Base-by-base conservation (phyloP, 1,140 invertebrate genomes). In the Drosophila leontia region DNA sequence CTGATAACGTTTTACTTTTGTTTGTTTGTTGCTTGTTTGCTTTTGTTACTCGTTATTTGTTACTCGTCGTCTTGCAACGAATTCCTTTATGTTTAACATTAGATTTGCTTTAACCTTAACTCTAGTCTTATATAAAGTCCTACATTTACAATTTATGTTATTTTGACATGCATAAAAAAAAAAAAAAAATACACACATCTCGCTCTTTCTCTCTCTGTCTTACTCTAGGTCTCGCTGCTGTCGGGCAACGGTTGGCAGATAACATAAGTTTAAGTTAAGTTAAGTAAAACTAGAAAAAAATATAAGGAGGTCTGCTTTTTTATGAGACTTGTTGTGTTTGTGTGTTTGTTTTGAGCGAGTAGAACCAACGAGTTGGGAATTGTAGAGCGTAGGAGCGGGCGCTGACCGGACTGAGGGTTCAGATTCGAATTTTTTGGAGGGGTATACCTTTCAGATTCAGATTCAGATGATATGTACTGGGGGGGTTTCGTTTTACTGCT, bases 1-100 rank as follows among this genome's bases (percentile, higher is more conserved):
- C 83, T 87, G 83, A 87, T 86, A 86, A 86, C 82, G 87, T 91
- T 91, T 80, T 90, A 80, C 71, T 85, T 90, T 90, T 88, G 77
- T 83, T 65, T 80, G 82, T 61, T 58, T 77, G n/a, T 60, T 75
- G 50, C 67, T 72, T 68, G 41, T 74, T 75, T 74, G 56, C 12
- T 55, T 47, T 63, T 62, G 53, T 51, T 51, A 32, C 48, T 50
- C 15, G 44, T 23, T 45, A 45, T 19, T 71, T 23, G 35, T 53
- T 48, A 45, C 23, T 44, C 48, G 45, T 53, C 48, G 78, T 80
- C 83, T 81, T 78, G 67, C 78, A 75, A 91, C 83, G 79, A 55
- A 39, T 37, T 55, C 51, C 34, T 23, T 79, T 35, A 70, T 32
- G 39, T 48, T 80, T 68, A 77, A 67, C 69, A 83, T 62, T 77